Percentiles rank a stretch among this genome's conserved stretches.
Evolutionary conservation across 2,888 invertebrate genomes (phyloP).

Genomic region (Oeneis ivallda): DNA sequence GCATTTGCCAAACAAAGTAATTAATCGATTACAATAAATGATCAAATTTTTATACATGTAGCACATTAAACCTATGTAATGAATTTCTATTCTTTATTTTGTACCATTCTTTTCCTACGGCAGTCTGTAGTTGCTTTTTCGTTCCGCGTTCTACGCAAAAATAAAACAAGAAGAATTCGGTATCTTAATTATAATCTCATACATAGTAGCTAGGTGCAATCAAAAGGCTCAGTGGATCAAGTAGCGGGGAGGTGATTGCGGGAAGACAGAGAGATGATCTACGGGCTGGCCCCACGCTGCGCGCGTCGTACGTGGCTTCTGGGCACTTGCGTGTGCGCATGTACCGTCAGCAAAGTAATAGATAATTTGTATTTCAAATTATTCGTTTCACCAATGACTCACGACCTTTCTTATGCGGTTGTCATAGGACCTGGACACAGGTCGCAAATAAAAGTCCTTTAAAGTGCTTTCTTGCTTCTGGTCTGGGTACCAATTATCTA

Average conservation of each 20-base stretch:
- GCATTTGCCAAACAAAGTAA: not conserved
- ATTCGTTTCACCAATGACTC: too few relatives aligned
- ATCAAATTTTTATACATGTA: too few relatives aligned
- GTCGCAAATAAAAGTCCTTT: too few relatives aligned
- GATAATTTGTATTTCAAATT: too few relatives aligned
- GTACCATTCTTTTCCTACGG: too few relatives aligned
- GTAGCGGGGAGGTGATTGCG: conserved; percentile 38
- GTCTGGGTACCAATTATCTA: too few relatives aligned
- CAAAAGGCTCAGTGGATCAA: conserved; percentile 36
- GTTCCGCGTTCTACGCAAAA: conserved; percentile 17
- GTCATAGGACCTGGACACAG: too few relatives aligned
- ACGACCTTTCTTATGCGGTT: too few relatives aligned
- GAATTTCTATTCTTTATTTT: too few relatives aligned
- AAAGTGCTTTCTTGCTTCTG: too few relatives aligned
- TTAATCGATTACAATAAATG: not conserved
- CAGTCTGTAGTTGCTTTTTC: not conserved
- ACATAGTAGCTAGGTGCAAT: conserved; percentile 31
- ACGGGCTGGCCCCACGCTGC: conserved; percentile 74
- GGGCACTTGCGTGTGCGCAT: conserved; percentile 46
- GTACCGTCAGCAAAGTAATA: conserved; percentile 51
- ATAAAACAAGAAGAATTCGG: conserved; percentile 7
- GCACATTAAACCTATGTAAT: too few relatives aligned
- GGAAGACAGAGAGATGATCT: conserved; percentile 67
- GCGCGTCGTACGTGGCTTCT: conserved; percentile 57
- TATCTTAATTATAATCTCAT: conserved; percentile 28